Evolutionary conservation across 2,888 invertebrate species (phyloP).

Genomic region (Ophion obscuratus): DNA sequence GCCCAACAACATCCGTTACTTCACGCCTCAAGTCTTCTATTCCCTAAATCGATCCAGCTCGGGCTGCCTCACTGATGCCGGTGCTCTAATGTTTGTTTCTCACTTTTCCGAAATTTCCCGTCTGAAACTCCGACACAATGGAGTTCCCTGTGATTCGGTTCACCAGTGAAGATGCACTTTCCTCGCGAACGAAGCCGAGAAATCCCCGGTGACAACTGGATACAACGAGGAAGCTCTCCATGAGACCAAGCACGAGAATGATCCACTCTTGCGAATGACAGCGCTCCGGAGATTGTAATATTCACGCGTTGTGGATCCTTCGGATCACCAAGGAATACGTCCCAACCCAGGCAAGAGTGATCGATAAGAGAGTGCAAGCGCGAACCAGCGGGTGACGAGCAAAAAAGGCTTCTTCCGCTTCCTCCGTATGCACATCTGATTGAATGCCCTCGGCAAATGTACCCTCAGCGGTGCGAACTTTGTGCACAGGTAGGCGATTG

Average conservation of each 20-base stretch:
- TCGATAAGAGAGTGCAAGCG: not conserved
- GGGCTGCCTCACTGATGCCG: not conserved
- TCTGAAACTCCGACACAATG: not conserved
- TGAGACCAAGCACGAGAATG: not conserved
- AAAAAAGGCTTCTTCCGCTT: conserved; percentile 42
- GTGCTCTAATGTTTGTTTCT: not conserved
- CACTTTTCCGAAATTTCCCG: conserved; percentile 10
- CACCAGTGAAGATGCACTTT: not conserved
- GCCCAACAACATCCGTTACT: not conserved
- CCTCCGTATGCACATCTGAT: conserved; percentile 64
- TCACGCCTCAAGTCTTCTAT: not conserved
- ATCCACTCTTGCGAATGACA: not conserved
- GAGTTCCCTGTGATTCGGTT: not conserved
- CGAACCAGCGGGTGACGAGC: not conserved
- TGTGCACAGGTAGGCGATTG: conserved; percentile 14
- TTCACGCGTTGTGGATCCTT: conserved; percentile 3
- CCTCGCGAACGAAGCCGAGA: not conserved
- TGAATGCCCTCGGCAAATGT: conserved; percentile 49
- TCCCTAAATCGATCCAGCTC: not conserved
- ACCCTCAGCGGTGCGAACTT: conserved; percentile 39
- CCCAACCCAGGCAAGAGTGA: conserved; percentile 5
- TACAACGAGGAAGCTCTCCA: conserved; percentile 34
- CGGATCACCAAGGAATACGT: not conserved
- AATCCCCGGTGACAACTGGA: conserved; percentile 35
- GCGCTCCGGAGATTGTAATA: not conserved